A percentile compares a stretch with the other conserved stretches of the same genome.
phyloP scores from a whole-genome alignment of 1,140 invertebrate species.

The Charaxes varanes region DNA sequence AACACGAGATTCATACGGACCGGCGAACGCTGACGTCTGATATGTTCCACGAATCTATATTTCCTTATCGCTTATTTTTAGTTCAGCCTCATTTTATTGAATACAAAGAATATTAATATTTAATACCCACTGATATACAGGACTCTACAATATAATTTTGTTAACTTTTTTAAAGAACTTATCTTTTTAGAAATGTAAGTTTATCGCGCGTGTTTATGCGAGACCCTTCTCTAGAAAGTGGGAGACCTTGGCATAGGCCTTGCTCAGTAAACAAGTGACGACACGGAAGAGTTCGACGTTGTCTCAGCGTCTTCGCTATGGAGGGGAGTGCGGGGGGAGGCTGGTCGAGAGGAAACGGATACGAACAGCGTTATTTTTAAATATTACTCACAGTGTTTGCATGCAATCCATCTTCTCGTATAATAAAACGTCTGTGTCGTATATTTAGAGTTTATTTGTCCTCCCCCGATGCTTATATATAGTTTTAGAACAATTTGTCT shows the following conservation, averaged over 20 bases:
- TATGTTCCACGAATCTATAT: too few species aligned
- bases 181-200: not conserved
- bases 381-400: slow-evolving; percentile 14
- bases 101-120: too few species aligned
- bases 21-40: too few species aligned
- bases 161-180: not conserved
- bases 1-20: too few species aligned
- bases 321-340: slow-evolving; percentile 7
- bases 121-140: too few species aligned
- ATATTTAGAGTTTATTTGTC: slow-evolving; percentile 2
- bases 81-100: too few species aligned
- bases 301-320: slow-evolving; percentile 24
- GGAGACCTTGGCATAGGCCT: slow-evolving; percentile 65
- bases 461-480: too few species aligned
- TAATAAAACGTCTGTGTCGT: slow-evolving; percentile 3
- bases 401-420: slow-evolving; percentile 12
- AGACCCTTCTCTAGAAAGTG: slow-evolving; percentile 35
- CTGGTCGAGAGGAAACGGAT: slow-evolving; percentile 29
- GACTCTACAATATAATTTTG: too few species aligned
- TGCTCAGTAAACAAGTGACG: slow-evolving; percentile 51
- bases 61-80: too few species aligned
- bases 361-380: slow-evolving; percentile 17
- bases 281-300: slow-evolving; percentile 52
- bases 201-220: not conserved
- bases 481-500: too few species aligned